Evolutionary conservation across 1,140 invertebrate species (phyloP), one percentile per base, ranked within the genome.

Genomic region (Drosophila oshimai): DNA sequence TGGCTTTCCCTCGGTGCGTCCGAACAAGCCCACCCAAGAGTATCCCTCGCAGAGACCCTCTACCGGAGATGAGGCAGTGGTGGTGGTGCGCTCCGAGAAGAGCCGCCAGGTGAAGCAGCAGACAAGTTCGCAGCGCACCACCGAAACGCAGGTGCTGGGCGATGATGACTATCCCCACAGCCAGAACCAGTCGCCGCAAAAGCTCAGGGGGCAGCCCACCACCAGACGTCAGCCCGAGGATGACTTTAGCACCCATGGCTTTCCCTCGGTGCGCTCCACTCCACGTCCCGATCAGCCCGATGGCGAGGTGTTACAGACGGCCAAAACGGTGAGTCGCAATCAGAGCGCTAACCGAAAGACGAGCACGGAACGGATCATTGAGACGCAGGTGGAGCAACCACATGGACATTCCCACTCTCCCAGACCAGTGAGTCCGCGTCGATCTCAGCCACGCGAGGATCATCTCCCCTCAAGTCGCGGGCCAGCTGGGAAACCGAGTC

Each of bases 21-120:
- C 83, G n/a, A 74, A 90, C 22, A 90, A 89, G 41, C 75, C 79
- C 31, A 90, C 89, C 1, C 89, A 90, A 61, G 81, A 90, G 45
- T 89, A 81, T 46, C 29, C 72, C 28, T 61, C 57, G 0, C 78
- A 90, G 28, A 50, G 89, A 4, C 78, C 80, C 1, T 22, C 51
- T 0, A 69, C 51, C 28, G 70, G 45, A 3, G 54, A 51, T 7
- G 79, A 84, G 51, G 83, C 88, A 50, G 45, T 78, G n/a, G 49
- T 89, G 12, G 49, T 75, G 37, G 54, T 83, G 7, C 76, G 81
- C 15, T 69, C 77, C 2, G 74, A 88, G 41, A 57, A 74, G 49
- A 81, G 72, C 10, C 83, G 78, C 49, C 73, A 88, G 39, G 49
- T 89, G 5, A 88, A 83, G 64, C 83, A 88, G 20, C 75, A 65